Evolutionary conservation across 23 tunicate genomes (phyloP).

Genomic region (Styela clava): DNA sequence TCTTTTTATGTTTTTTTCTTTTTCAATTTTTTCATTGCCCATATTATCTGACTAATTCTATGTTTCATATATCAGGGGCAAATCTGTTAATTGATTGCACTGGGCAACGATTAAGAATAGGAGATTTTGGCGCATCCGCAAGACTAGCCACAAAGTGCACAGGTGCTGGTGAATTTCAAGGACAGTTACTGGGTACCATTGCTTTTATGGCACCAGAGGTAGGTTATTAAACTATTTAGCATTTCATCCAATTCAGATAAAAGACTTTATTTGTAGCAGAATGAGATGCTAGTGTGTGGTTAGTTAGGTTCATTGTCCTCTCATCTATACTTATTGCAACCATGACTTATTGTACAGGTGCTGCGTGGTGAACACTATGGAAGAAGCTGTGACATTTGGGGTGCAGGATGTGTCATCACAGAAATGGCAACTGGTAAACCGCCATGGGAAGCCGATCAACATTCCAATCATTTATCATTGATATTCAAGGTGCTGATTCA

Average conservation of each 20-base stretch:
- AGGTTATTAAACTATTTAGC: not conserved
- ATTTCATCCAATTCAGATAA: not conserved
- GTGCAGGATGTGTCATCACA: conserved; percentile 84
- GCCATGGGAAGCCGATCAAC: conserved; percentile 92
- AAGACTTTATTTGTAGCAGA: not conserved
- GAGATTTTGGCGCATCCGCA: conserved; percentile 94
- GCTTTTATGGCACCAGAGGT: conserved; percentile 98
- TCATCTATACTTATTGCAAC: not conserved
- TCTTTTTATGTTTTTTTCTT: not conserved
- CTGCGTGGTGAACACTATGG: conserved; percentile 93
- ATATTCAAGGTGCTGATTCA: conserved; percentile 81
- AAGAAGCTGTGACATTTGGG: conserved; percentile 89
- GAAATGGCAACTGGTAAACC: conserved; percentile 92
- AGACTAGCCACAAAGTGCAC: conserved; percentile 80
- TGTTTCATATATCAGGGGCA: too few species aligned
- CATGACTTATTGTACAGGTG: too few species aligned
- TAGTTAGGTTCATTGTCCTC: not conserved
- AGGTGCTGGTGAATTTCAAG: conserved; percentile 85
- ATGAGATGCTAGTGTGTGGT: not conserved
- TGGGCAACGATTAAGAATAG: conserved; percentile 77
- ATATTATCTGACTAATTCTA: too few species aligned
- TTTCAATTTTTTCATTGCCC: too few species aligned
- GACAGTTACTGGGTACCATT: conserved; percentile 81
- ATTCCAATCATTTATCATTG: conserved; percentile 89
- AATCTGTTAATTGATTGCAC: conserved; percentile 73